Base-by-base conservation (phyloP, 2,797 vertebrate species). In the Bufotes viridis region DNA sequence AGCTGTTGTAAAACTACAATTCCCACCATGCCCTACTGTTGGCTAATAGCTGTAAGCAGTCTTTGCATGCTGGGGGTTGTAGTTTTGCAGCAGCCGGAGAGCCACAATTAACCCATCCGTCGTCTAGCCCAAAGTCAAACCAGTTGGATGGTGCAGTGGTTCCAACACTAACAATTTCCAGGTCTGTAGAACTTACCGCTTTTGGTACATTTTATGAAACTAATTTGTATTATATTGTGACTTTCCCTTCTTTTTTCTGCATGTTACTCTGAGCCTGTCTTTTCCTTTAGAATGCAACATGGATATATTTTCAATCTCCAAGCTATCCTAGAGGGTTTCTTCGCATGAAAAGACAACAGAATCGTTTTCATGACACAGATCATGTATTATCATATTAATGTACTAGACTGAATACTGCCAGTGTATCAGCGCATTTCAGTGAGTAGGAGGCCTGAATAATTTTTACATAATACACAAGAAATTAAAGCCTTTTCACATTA, bases 371-470 rank as follows among this genome's bases (percentile, higher is more conserved):
- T 63, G 57, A 13, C 49, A 5, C 82, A 75, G 13, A 84, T 24
- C 20, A 14, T 75, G 75, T 42, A 84, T 76, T 84, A 61, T 76
- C 57, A 75, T 84, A 74, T 26, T 78, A 76, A 74, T 84, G 82
- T 12, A 60, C 2, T 7, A 9, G 9, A 74, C 9, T 85, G 83
- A 85, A 85, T 85, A 26, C 57, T 76, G 72, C 34, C 20, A 29
- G 57, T 85, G 83, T 85, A 60, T 78, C 83, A 1, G 60, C 26
- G 55, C 83, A 26, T 81, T 81, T 81, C 49, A 49, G n/a, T n/a
- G 57, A 85, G 83, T 85, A 26, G 83, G 83, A 85, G 58, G 83
- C 74, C 15, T 85, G 83, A 85, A 85, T 85, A 78, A 63, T 61
- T 85, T 79, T 69, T 79, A 79, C 63, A 69, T 86, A 79, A 85